A percentile compares a stretch with the other conserved stretches of the same genome.
Evolutionary conservation across 1,140 invertebrate genomes (phyloP).

Genomic region (Drosophila funebris): DNA sequence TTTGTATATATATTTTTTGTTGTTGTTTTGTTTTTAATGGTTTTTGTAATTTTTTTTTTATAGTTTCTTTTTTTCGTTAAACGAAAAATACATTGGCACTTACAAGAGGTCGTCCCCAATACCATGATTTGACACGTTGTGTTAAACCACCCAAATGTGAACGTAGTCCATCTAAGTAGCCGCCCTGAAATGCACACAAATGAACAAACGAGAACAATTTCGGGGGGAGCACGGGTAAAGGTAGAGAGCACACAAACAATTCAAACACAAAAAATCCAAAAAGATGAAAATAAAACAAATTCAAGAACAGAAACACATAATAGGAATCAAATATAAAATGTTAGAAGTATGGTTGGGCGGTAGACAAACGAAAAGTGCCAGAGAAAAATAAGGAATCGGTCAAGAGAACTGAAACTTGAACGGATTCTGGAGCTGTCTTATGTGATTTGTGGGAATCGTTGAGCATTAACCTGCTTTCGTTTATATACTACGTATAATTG

Average conservation of each 20-base stretch:
- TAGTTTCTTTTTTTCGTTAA: slow-evolving; percentile 46
- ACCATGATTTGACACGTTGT: slow-evolving; percentile 97
- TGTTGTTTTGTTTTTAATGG: slow-evolving; percentile 23
- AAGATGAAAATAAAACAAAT: slow-evolving; percentile 1
- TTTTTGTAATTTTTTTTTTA: slow-evolving; percentile 43
- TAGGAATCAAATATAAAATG: slow-evolving; percentile 2
- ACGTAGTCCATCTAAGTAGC: slow-evolving; percentile 95
- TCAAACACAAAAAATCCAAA: slow-evolving; percentile 34
- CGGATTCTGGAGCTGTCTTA: slow-evolving; percentile 41
- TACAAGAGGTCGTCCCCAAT: slow-evolving; percentile 97
- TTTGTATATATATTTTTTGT: slow-evolving; percentile 31
- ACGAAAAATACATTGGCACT: slow-evolving; percentile 87
- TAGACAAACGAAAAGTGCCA: slow-evolving; percentile 15
- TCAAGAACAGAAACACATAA: slow-evolving; percentile 1
- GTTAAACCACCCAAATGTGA: slow-evolving; percentile 95
- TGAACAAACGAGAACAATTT: slow-evolving; percentile 81
- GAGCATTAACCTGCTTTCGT: slow-evolving; percentile 4
- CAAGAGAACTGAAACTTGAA: slow-evolving; percentile 23
- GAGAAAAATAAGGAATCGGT: slow-evolving; percentile 9
- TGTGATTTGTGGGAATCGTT: slow-evolving; percentile 35
- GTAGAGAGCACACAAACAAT: slow-evolving; percentile 30
- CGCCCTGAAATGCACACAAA: slow-evolving; percentile 88
- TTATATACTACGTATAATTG: slow-evolving; percentile 12
- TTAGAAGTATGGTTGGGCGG: slow-evolving; percentile 10
- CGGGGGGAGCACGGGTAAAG: slow-evolving; percentile 61